Base-by-base conservation (phyloP, 2,888 invertebrate species). In the Scaptomyza cyrtandrae region DNA sequence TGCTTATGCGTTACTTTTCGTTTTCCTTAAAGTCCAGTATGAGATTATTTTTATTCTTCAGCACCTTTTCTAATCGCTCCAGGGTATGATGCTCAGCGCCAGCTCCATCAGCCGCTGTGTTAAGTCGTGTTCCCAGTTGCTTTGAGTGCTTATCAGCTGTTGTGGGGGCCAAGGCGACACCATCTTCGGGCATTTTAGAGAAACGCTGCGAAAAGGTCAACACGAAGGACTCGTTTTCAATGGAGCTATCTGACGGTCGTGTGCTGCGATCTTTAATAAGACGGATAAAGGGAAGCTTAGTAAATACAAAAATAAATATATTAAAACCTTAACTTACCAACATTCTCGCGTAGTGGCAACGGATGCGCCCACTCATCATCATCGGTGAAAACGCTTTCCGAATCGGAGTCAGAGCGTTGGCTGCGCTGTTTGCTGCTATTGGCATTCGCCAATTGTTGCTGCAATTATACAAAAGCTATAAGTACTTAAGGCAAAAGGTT, bases 311-410 rank as follows among this genome's bases (percentile, higher is more conserved):
- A 35, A 33, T 13, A 10, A 16, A 41, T 10, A 16, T 41, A 1
- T 16, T 16, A 41, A 16, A 10, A 16, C 0, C 41, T 16, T 1
- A 41, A 50, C 90, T 72, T 78, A 91, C 91, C 91, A 66, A 90
- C 85, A 83, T 90, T 91, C 79, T 91, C 91, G 48, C 91, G 91
- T 43, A 91, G 73, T 3, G 93, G 93, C 61, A 93, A 90, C 24
- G 94, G 93, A 75, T 93, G 93, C 3, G 93, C 91, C 94, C 94
- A 95, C 85, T 95, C 95, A 82, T 95, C 95, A 72, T 95, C 95
- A 81, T 95, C 95, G 7, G 95, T 95, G 74, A 95, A 95, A 5
- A 95, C 94, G 83, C 94, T 95, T 89, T 95, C 94, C 0, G 95
- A 95, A 89, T 95, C 94, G 0, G 95, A 95, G 67, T 95, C 95